Percentiles rank a stretch among this genome's conserved stretches.
Conservation (phyloP, 2,113 vertebrate genomes). For the Malurus elegans region DNA sequence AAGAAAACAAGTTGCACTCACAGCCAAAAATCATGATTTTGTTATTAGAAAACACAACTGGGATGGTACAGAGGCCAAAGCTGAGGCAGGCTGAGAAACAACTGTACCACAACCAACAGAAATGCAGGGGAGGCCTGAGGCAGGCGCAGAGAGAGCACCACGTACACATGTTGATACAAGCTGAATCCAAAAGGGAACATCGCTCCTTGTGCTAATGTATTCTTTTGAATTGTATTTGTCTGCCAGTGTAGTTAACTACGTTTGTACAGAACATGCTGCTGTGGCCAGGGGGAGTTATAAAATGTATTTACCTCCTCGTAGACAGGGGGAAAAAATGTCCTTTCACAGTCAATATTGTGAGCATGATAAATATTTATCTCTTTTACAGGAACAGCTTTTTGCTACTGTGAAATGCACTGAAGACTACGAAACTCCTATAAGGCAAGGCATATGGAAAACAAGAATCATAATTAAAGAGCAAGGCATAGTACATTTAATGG, state of each 20-base stretch:
- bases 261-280: not conserved
- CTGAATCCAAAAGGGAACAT: not conserved
- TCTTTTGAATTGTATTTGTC: not conserved
- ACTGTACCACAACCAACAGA: rapidly evolving
- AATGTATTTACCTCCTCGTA: not conserved
- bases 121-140: not conserved
- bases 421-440: not conserved
- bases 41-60: not conserved
- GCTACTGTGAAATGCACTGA: not conserved
- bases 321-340: not conserved
- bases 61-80: not conserved
- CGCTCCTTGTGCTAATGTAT: not conserved
- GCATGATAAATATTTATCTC: not conserved
- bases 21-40: not conserved
- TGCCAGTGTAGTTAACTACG: not conserved
- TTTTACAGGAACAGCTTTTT: not conserved
- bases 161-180: not conserved
- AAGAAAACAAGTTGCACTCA: not conserved
- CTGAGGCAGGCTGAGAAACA: not conserved
- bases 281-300: not conserved
- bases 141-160: not conserved
- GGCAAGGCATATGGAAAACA: not conserved
- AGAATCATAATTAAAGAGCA: not conserved
- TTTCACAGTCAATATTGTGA: not conserved
- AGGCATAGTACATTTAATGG: not conserved